Percentiles rank a stretch among this genome's conserved stretches.
These are phyloP conservation scores for Colletes gigas DNA, from an alignment of 1,140 invertebrate species.

Conservation along the genomic window DNA sequence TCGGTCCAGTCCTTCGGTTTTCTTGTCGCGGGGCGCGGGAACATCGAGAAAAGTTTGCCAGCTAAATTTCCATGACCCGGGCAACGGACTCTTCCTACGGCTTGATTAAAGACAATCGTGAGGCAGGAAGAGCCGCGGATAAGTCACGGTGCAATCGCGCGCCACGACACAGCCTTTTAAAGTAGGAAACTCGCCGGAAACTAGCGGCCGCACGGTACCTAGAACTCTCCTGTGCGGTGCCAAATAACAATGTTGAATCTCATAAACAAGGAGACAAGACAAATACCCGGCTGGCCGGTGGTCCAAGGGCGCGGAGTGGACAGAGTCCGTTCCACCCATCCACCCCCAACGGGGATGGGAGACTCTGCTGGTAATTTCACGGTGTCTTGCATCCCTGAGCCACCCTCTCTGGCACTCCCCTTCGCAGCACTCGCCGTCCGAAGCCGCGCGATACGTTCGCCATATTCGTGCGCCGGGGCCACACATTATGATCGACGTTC, in stretches of 20 bases:
- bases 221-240: constrained; percentile 79
- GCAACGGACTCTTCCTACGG: neutral
- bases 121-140: constrained; percentile 59
- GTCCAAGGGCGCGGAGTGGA: constrained; percentile 77
- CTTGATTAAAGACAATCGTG: constrained; percentile 64
- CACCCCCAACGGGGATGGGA: constrained; percentile 76
- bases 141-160: constrained; percentile 63
- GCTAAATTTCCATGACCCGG: constrained; percentile 9
- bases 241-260: constrained; percentile 83
- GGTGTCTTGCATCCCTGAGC: constrained; percentile 82
- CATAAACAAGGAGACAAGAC: constrained; percentile 83
- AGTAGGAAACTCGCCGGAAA: constrained; percentile 78
- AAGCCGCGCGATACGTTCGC: constrained; percentile 60
- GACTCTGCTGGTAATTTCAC: constrained; percentile 82
- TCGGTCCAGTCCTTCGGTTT: neutral
- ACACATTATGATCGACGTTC: constrained; percentile 63
- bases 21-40: no score
- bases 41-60: neutral
- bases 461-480: constrained; percentile 50
- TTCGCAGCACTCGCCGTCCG: constrained; percentile 36
- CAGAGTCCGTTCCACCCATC: constrained; percentile 79
- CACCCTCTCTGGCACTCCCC: constrained; percentile 56
- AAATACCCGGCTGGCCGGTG: constrained; percentile 79
- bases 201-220: constrained; percentile 71
- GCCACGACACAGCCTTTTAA: constrained; percentile 76